These are phyloP conservation scores for Deilephila porcellus DNA, from an alignment of 2,888 invertebrate species.

Conservation along the genomic window DNA sequence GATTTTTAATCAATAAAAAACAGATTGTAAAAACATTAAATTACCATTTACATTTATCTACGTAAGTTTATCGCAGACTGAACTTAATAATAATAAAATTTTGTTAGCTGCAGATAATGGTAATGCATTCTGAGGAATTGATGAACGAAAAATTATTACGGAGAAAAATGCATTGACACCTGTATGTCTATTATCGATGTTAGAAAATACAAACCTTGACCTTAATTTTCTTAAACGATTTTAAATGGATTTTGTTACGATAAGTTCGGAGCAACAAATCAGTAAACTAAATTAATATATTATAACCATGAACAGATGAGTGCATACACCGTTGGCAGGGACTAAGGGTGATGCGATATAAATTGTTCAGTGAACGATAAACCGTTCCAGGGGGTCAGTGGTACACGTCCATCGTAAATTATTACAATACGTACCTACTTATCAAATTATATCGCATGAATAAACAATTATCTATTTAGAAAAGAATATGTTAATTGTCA, in stretches of 20 bases:
- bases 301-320: not conserved
- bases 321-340: not conserved
- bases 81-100: too few relatives aligned
- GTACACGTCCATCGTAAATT: conserved; percentile 1
- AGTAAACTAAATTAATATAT: not conserved
- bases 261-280: not conserved
- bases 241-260: not conserved
- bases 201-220: too few relatives aligned
- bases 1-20: too few relatives aligned
- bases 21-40: too few relatives aligned
- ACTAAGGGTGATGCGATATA: not conserved
- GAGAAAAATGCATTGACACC: too few relatives aligned
- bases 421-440: conserved; percentile 19
- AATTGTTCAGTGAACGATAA: conserved; percentile 18
- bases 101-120: too few relatives aligned
- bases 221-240: too few relatives aligned
- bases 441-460: conserved; percentile 9
- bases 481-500: not conserved
- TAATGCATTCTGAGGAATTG: too few relatives aligned
- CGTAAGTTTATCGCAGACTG: too few relatives aligned
- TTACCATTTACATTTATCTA: too few relatives aligned
- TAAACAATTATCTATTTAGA: not conserved
- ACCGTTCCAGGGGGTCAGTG: conserved; percentile 11
- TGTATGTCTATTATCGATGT: too few relatives aligned
- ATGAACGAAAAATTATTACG: too few relatives aligned